A percentile compares a stretch with the other conserved stretches of the same genome.
Evolutionary conservation across 1,140 invertebrate genomes (phyloP).

Genomic region (Melitaea cinxia): DNA sequence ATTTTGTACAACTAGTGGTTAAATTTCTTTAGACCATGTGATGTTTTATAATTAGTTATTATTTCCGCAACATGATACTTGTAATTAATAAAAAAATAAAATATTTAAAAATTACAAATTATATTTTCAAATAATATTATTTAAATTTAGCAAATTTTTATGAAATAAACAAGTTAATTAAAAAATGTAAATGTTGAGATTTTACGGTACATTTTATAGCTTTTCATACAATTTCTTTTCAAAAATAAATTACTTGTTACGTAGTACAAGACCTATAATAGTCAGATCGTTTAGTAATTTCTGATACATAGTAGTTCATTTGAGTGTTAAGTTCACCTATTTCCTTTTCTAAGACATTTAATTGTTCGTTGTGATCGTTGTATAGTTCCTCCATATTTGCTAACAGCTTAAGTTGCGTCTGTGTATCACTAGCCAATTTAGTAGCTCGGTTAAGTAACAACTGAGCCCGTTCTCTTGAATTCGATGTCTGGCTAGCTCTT

Average conservation of each 20-base stretch:
- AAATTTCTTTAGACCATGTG: no score
- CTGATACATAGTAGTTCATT: constrained; percentile 78
- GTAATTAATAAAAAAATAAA: no score
- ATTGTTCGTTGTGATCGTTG: constrained; percentile 75
- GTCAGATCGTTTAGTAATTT: constrained; percentile 81
- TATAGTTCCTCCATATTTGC: constrained; percentile 82
- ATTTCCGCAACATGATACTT: no score
- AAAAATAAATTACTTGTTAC: constrained; percentile 38
- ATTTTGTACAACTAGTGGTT: no score
- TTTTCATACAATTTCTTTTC: neutral
- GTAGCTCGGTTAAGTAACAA: constrained; percentile 88
- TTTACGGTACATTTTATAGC: neutral
- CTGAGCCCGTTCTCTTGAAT: constrained; percentile 87
- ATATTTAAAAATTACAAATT: no score
- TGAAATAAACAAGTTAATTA: neutral
- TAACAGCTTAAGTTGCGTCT: constrained; percentile 88
- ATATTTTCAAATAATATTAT: no score
- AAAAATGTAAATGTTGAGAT: constrained; percentile 3
- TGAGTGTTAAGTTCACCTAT: constrained; percentile 79
- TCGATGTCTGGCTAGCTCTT: constrained; percentile 77
- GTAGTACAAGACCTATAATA: constrained; percentile 79
- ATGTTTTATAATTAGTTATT: no score
- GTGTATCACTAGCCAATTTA: constrained; percentile 88
- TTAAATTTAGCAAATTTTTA: neutral
- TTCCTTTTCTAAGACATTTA: constrained; percentile 74